Percentiles rank a stretch among this genome's conserved stretches.
Conservation (phyloP, 2,113 vertebrate genomes). For the Periophthalmus modestus region DNA sequence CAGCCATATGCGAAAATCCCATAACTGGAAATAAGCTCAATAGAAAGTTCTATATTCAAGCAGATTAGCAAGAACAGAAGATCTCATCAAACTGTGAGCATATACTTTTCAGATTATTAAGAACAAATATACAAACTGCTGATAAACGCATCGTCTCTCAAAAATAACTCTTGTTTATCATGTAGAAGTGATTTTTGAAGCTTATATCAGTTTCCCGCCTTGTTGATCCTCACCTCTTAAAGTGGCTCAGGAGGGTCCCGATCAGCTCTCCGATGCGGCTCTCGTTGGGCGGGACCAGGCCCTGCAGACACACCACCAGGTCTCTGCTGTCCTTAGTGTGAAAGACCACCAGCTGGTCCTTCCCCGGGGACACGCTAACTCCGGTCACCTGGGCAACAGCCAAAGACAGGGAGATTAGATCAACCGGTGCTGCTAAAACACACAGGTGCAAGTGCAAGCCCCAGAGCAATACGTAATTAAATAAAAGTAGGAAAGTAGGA, state of each 20-base stretch:
- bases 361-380: slow-evolving; percentile 93
- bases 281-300: slow-evolving; percentile 83
- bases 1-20: too few relatives aligned
- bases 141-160: too few relatives aligned
- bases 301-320: slow-evolving; percentile 91
- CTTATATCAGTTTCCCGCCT: background rate
- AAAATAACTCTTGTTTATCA: background rate
- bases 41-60: too few relatives aligned
- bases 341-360: slow-evolving; percentile 96
- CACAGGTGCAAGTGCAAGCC: slow-evolving; percentile 6
- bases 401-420: background rate
- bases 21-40: too few relatives aligned
- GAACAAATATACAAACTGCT: too few relatives aligned
- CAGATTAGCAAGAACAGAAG: too few relatives aligned
- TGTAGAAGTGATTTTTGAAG: background rate
- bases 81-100: too few relatives aligned
- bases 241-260: slow-evolving; percentile 91
- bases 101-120: too few relatives aligned
- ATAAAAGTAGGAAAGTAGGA: background rate
- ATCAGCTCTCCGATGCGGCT: slow-evolving; percentile 94
- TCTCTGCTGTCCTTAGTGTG: slow-evolving; percentile 96
- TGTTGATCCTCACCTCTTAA: slow-evolving; percentile 84
- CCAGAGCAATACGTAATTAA: background rate
- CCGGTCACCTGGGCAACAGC: slow-evolving; percentile 83
- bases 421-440: slow-evolving; percentile 15